Evolutionary conservation across 2,797 vertebrate species (phyloP), one percentile per base, ranked within the genome.

Genomic region (Hylomyscus alleni): DNA sequence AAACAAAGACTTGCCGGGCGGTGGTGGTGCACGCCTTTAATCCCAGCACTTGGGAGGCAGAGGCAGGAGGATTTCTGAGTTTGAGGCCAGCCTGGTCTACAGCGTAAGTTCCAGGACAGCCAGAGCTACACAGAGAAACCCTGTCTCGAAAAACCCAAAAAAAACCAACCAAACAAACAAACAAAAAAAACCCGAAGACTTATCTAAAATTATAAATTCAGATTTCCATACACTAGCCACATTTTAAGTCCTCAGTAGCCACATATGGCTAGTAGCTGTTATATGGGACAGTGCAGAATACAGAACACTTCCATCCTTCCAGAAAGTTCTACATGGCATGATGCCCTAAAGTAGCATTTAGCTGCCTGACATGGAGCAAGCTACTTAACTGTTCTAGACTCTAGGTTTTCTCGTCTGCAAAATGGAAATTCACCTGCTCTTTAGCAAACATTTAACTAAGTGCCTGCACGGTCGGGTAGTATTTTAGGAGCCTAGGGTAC

Each of bases 391-490:
- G 14, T 47, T 26, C 73, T 76, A 56, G 58, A 47, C 47, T 65
- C 95, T 92, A 4, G 1, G 75, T 75, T 77, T 96, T 15, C 31
- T 82, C 9, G 14, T 40, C 81, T 94, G 24, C 56, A 50, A 92
- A 94, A 78, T 56, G 40, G 26, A 58, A 90, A 29, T 83, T 75
- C 50, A 89, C 60, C 67, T 29, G 3, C 20, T 73, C 40, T 77
- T 50, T 10, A 56, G 67, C 40, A 89, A 40, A 60, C 34, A 47
- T 4, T 4, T 44, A 56, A 60, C 37, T 31, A 8, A 60, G 19
- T 58, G 26, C 54, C 37, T 60, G 37, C 40, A n/a, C n/a, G 12
- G 9, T n/a, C 22, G 20, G 56, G 62, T 20, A 65, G 65, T 72
- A 31, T 26, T 47, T 34, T 22, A 73, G 91, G 12, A 34, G 26